A percentile compares a stretch with the other conserved stretches of the same genome.
Evolutionary conservation across 2,113 vertebrate genomes (phyloP).

Genomic region (Phalacrocorax pelagicus): DNA sequence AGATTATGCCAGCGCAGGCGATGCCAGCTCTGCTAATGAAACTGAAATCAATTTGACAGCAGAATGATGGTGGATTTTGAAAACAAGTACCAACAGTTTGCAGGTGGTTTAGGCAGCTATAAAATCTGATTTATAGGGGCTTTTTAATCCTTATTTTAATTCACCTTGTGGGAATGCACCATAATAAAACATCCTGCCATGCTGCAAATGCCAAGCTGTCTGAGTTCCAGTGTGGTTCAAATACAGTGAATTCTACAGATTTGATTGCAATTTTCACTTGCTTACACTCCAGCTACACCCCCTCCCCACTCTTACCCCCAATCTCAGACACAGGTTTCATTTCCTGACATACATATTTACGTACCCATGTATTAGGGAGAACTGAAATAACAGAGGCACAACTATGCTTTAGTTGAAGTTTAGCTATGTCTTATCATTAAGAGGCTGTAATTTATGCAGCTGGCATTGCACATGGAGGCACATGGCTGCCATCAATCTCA

Average conservation of each 20-base stretch:
- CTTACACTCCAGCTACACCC: background rate
- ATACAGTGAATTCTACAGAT: background rate
- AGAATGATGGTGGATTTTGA: slow-evolving; percentile 48
- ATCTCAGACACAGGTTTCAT: background rate
- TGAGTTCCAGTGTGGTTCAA: background rate
- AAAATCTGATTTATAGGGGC: slow-evolving; percentile 66
- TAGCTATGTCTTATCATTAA: background rate
- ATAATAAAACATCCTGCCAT: background rate
- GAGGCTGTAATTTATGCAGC: background rate
- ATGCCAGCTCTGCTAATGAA: slow-evolving; percentile 67
- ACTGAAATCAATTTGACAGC: slow-evolving; percentile 54
- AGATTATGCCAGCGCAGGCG: slow-evolving; percentile 19
- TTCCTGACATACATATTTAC: background rate
- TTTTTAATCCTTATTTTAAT: slow-evolving; percentile 69
- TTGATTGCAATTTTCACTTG: background rate
- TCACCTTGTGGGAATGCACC: slow-evolving; percentile 64
- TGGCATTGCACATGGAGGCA: background rate
- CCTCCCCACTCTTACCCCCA: background rate
- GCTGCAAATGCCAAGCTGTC: background rate
- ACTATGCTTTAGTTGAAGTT: background rate
- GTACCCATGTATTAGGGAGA: background rate
- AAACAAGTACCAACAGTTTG: slow-evolving; percentile 66
- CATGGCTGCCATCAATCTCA: background rate
- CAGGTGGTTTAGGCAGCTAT: slow-evolving; percentile 68
- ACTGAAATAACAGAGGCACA: background rate